Conservation (phyloP, 2,113 vertebrate genomes). For the Cepphus grylle region DNA sequence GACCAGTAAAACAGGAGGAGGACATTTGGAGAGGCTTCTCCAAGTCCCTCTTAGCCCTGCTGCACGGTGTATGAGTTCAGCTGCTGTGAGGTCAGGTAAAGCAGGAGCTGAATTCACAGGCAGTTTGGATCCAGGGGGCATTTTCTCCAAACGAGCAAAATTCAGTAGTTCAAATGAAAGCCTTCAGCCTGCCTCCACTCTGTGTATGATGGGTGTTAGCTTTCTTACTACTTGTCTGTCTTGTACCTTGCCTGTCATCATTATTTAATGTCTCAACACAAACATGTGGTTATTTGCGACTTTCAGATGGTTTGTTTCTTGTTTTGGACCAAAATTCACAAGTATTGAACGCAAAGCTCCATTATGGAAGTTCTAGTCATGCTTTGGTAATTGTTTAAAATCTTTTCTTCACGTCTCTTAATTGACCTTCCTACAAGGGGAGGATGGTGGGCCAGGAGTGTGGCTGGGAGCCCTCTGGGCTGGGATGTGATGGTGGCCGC, state of each 20-base stretch:
- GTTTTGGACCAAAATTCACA: not conserved
- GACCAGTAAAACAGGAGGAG: not conserved
- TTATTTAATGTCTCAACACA: not conserved
- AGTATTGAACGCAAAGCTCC: not conserved
- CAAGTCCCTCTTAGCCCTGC: not conserved
- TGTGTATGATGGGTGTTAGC: not conserved
- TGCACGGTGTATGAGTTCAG: not conserved
- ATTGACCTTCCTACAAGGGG: not conserved
- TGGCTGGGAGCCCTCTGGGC: not conserved
- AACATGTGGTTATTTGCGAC: not conserved
- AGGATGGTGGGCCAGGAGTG: not conserved
- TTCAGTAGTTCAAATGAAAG: not conserved
- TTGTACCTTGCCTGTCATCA: not conserved
- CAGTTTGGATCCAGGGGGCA: not conserved
- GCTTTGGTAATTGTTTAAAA: not conserved
- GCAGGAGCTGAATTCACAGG: not conserved
- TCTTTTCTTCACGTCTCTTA: not conserved
- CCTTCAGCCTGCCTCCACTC: not conserved
- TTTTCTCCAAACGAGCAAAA: not conserved
- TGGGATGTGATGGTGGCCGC: rapidly evolving
- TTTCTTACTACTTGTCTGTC: not conserved
- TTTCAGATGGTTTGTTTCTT: not conserved
- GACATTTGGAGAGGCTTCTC: not conserved
- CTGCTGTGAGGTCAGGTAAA: not conserved
- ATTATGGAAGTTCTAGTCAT: not conserved